Evolutionary conservation across 2,113 vertebrate species (phyloP).

Genomic region (Nyctereutes procyonoides): DNA sequence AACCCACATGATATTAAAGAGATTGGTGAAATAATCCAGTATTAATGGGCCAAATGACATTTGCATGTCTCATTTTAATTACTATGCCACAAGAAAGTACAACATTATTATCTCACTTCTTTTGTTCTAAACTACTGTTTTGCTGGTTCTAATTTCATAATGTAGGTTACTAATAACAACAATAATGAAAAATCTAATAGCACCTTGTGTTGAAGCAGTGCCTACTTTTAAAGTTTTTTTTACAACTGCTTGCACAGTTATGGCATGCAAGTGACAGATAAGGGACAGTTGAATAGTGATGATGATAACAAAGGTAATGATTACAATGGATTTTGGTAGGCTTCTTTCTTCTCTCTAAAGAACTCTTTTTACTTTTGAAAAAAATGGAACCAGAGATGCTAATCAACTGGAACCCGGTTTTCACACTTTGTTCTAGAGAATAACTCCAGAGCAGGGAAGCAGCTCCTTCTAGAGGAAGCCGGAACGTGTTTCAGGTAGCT

Average conservation of each 20-base stretch:
- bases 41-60: constrained; percentile 71
- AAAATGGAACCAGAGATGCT: constrained; percentile 35
- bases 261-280: constrained; percentile 52
- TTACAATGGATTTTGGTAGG: constrained; percentile 36
- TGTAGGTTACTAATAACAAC: constrained; percentile 45
- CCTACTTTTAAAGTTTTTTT: constrained; percentile 47
- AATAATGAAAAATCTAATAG: constrained; percentile 59
- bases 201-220: constrained; percentile 3
- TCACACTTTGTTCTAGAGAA: not conserved
- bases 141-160: not conserved
- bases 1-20: constrained; percentile 42
- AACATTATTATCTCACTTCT: constrained; percentile 46
- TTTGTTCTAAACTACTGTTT: constrained; percentile 60
- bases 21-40: constrained; percentile 55
- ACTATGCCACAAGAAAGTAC: not conserved
- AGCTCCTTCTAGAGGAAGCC: constrained; percentile 19
- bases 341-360: not conserved
- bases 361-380: not conserved
- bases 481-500: not conserved
- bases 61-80: constrained; percentile 75
- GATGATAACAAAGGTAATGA: constrained; percentile 43
- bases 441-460: not conserved
- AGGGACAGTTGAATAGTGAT: constrained; percentile 44
- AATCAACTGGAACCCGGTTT: constrained; percentile 15
- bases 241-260: constrained; percentile 42